phyloP scores from a whole-genome alignment of 2,113 vertebrate genomes.

The Lota lota region DNA sequence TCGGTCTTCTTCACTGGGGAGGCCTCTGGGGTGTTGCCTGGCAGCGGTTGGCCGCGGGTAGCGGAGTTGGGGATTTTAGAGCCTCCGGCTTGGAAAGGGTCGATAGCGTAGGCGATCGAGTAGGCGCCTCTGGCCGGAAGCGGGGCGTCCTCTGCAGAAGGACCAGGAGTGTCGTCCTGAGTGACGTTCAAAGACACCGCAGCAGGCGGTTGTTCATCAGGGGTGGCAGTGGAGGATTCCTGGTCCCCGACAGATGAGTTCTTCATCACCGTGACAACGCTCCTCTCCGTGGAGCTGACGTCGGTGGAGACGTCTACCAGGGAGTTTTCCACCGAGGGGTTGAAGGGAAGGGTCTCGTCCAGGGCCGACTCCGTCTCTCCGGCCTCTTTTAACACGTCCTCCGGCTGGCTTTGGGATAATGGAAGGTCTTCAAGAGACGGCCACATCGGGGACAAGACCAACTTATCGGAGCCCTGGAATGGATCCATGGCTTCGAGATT shows the following conservation, averaged over 20 bases:
- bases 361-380: constrained; percentile 32
- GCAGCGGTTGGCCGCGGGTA: constrained; percentile 17
- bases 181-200: not conserved
- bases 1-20: constrained; percentile 1
- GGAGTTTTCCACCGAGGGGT: constrained; percentile 62
- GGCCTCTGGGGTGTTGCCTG: constrained; percentile 6
- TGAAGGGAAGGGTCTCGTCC: constrained; percentile 71
- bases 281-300: constrained; percentile 63
- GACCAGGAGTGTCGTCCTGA: not conserved
- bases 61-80: constrained; percentile 63
- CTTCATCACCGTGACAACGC: constrained; percentile 59
- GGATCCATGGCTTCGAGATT: constrained; percentile 60
- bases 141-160: constrained; percentile 38
- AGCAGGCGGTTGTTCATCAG: constrained; percentile 25
- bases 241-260: constrained; percentile 7
- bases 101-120: constrained; percentile 49
- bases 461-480: constrained; percentile 49
- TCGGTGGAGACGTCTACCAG: constrained; percentile 45
- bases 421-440: constrained; percentile 10
- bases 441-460: constrained; percentile 45
- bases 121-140: constrained; percentile 46
- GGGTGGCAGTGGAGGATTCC: constrained; percentile 5
- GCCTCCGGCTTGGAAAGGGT: constrained; percentile 60
- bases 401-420: not conserved
- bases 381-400: constrained; percentile 11